Evolutionary conservation across 2,797 vertebrate species (phyloP), one percentile per base, ranked within the genome.

Genomic region (Gymnoscopelus microlampas): DNA sequence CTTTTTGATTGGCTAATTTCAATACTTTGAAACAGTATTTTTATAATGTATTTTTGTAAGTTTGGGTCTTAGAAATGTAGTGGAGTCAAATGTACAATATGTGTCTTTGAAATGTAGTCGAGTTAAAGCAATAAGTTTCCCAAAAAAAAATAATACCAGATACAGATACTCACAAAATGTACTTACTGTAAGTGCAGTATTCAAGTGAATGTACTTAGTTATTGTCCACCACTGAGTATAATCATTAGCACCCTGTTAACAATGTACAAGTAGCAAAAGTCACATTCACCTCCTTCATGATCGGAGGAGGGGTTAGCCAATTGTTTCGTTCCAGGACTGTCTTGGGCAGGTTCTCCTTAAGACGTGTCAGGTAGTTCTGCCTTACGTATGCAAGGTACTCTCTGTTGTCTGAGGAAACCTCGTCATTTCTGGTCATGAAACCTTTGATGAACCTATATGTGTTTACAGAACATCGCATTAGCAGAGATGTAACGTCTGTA

Each of bases 361-460:
- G 94, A 1, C 95, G 94, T 35, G 85, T 79, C 72, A 99, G 88
- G 86, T 97, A 99, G 61, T 88, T 94, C 76, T 94, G 95, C 62
- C 95, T 91, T 47, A 94, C 93, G 0, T 96, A 94, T 13, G 83
- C 78, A 67, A 98, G 81, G 61, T 96, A 99, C 3, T 97, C 94
- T 0, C 71, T 81, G 26, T 99, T 96, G 75, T 95, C 94, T 0
- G 82, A 5, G 57, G 88, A 91, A 0, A 86, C 76, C 1, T 96
- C 92, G 23, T 94, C 86, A 81, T 96, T 93, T 62, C 97, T 94
- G 63, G 92, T 91, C 79, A 98, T 97, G 91, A 99, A 99, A 9
- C 97, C 97, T 10, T 94, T 95, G 50, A 98, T 94, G 85, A 97
- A 98, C 82, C 98, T 99, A 13, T 5, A 7, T 9, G 39, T 44